Evolutionary conservation across 2,888 invertebrate genomes (phyloP).

Genomic region (Caenorhabditis panamensis): DNA sequence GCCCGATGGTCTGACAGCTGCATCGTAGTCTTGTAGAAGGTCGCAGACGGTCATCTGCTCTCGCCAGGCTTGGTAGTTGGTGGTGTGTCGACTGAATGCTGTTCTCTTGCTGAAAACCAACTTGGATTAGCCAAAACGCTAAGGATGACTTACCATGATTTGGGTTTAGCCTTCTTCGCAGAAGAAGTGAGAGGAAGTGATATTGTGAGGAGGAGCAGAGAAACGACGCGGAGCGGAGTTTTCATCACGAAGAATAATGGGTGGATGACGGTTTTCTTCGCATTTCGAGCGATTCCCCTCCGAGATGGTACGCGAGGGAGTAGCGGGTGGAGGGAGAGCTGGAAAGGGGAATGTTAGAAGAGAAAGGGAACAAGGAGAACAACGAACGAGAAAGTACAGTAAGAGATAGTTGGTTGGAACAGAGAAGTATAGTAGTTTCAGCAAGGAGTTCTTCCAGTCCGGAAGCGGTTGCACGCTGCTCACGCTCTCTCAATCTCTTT

Average conservation of each 20-base stretch:
- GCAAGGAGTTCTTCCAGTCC: slow-evolving; percentile 11
- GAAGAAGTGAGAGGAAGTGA: slow-evolving; percentile 12
- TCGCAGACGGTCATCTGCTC: slow-evolving; percentile 81
- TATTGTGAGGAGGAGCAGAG: slow-evolving; percentile 33
- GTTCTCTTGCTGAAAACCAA: slow-evolving; percentile 77
- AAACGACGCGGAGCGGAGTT: slow-evolving; percentile 43
- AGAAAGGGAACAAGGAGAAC: neutral
- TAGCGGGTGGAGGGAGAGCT: neutral
- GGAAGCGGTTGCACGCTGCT: neutral
- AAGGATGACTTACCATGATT: slow-evolving; percentile 29
- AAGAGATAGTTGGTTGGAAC: no score
- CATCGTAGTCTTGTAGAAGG: slow-evolving; percentile 77
- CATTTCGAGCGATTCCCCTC: slow-evolving; percentile 53
- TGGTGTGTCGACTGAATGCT: slow-evolving; percentile 78
- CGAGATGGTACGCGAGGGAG: slow-evolving; percentile 45
- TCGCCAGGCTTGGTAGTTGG: slow-evolving; percentile 80
- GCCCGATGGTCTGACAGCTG: slow-evolving; percentile 78
- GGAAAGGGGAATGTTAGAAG: slow-evolving; percentile 1
- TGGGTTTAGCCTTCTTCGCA: slow-evolving; percentile 42
- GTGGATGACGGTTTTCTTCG: slow-evolving; percentile 47
- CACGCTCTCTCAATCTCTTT: slow-evolving; percentile 14
- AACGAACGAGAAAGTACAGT: neutral
- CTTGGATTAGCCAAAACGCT: neutral
- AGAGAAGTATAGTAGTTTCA: neutral
- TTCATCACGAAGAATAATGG: slow-evolving; percentile 45